Evolutionary conservation across 2,888 invertebrate genomes (phyloP), one percentile per base, ranked within the genome.

Genomic region (Schizaphis graminum): DNA sequence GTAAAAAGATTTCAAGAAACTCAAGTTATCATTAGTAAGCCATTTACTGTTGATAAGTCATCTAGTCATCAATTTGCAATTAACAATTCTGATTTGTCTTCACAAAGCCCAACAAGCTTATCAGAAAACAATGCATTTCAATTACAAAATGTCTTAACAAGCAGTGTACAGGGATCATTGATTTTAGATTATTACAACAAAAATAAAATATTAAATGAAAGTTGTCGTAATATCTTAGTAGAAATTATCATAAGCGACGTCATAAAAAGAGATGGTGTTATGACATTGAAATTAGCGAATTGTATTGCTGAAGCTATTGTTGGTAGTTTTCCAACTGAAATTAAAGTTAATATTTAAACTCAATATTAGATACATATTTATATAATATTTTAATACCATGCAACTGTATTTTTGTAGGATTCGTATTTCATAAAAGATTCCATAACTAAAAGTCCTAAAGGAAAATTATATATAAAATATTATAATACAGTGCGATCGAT

Each of bases 391-490:
- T 84, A 21, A 35, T 84, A 41, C 35, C 84, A 35, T 84, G 84
- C 41, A 41, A 35, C 35, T 24, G 56, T 56, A 56, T 41, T 84
- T 21, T 84, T 84, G 26, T 85, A 85, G 85, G 85, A 85, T 85
- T 26, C 13, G 47, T 85, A 85, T 85, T 85, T 44, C 26, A 7
- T 85, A 28, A 85, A 85, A 85, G n/a, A 85, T 85, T 24, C 44
- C 24, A 44, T 85, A n/a, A 85, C 26, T 67, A n/a, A 67, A 44
- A 44, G 26, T n/a, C 85, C 85, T 26, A 85, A 44, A 85, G 85
- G 44, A 24, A 85, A 85, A 47, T 44, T 47, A 13, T 85, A 85
- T 85, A 85, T 44, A 85, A 85, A 85, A 85, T 47, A 85, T 85
- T 47, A 28, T 47, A 85, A 85, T 85, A 85, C 85, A 21, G 26